phyloP scores from a whole-genome alignment of 2,797 vertebrate species.

The Hydrophis major region DNA sequence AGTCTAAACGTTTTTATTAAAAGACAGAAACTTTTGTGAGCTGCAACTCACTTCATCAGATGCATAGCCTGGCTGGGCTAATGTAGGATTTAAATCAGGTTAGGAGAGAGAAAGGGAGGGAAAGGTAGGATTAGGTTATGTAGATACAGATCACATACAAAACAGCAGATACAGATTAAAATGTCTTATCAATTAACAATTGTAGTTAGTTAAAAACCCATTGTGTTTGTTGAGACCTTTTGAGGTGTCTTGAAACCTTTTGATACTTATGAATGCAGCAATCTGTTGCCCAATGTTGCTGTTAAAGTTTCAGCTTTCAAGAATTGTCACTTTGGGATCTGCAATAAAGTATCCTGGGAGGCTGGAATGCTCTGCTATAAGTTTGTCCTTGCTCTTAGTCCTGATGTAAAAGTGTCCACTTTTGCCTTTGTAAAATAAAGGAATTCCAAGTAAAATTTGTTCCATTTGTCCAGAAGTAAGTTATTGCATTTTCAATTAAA shows the following conservation, averaged over 20 bases:
- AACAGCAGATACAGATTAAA: background rate
- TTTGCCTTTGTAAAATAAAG: background rate
- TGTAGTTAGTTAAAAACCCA: background rate
- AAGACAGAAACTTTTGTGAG: background rate
- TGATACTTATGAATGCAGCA: background rate
- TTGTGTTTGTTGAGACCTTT: background rate
- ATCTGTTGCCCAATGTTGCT: background rate
- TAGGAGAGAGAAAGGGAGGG: background rate
- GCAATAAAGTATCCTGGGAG: background rate
- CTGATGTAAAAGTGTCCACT: background rate
- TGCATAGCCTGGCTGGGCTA: background rate
- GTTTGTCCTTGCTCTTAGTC: background rate
- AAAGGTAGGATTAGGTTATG: background rate
- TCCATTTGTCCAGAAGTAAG: background rate
- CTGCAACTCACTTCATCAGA: background rate
- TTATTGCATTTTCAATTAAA: background rate
- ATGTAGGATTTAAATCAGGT: background rate
- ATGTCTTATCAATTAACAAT: background rate
- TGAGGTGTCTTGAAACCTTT: background rate
- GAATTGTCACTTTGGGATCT: background rate
- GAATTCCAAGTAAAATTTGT: background rate
- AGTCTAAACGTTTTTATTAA: background rate
- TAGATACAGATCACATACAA: background rate
- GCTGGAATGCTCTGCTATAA: background rate
- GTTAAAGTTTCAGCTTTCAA: background rate